Conservation (phyloP, 2,888 invertebrate genomes). For the Trachelus stipa region DNA sequence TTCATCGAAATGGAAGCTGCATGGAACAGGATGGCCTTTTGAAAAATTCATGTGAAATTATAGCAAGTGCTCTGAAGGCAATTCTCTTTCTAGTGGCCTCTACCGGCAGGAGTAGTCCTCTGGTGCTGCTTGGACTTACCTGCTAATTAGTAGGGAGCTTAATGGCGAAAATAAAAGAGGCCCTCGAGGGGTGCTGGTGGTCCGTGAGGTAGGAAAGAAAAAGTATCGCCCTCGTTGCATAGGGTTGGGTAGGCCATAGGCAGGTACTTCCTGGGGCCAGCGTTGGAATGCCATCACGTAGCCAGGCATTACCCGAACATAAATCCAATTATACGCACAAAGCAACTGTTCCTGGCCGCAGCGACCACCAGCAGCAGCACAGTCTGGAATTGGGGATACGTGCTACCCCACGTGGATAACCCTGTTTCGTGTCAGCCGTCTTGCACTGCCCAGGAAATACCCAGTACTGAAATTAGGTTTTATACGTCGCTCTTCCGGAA, state of each 20-base stretch:
- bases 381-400: slow-evolving; percentile 23
- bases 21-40: slow-evolving; percentile 9
- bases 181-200: background rate
- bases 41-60: slow-evolving; percentile 28
- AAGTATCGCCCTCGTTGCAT: too few relatives aligned
- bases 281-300: too few relatives aligned
- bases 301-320: slow-evolving; percentile 44
- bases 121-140: too few relatives aligned
- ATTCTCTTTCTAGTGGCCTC: too few relatives aligned
- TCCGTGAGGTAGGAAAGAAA: background rate
- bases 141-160: slow-evolving; percentile 27
- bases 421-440: background rate
- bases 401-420: slow-evolving; percentile 25
- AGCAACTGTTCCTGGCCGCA: slow-evolving; percentile 51
- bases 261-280: slow-evolving; percentile 13
- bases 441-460: too few relatives aligned
- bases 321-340: slow-evolving; percentile 63
- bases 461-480: slow-evolving; percentile 36
- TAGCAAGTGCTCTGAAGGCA: slow-evolving; percentile 15
- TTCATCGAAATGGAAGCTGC: too few relatives aligned
- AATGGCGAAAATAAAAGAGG: slow-evolving; percentile 23
- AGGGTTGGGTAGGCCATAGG: slow-evolving; percentile 19
- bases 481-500: slow-evolving; percentile 1
- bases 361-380: slow-evolving; percentile 34
- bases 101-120: too few relatives aligned